These are phyloP conservation scores for Anomalospiza imberbis DNA, from an alignment of 2,797 vertebrate genomes.

Conservation along the genomic window DNA sequence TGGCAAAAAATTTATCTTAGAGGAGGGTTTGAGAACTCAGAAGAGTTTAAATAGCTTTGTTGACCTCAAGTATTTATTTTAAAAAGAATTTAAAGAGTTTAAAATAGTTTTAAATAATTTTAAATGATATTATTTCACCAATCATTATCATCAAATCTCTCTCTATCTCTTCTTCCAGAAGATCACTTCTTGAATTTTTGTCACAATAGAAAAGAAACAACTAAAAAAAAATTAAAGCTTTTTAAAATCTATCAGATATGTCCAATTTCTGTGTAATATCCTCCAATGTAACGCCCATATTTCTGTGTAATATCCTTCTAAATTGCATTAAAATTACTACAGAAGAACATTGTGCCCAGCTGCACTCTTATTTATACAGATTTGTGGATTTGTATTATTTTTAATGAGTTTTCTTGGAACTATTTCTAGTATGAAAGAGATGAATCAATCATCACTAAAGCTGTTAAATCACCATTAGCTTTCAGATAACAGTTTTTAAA, in stretches of 20 bases:
- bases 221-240: rapidly evolving
- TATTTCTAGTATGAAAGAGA: neutral
- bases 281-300: neutral
- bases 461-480: neutral
- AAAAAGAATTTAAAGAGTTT: neutral
- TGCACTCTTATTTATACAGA: neutral
- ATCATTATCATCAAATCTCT: neutral
- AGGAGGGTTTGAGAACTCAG: neutral
- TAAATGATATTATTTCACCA: neutral
- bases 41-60: neutral
- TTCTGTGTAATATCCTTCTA: neutral
- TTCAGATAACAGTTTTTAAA: neutral
- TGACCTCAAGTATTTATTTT: neutral
- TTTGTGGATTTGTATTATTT: neutral
- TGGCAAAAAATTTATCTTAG: neutral
- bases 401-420: neutral
- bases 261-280: neutral
- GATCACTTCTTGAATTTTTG: neutral
- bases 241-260: neutral
- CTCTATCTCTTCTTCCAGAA: neutral
- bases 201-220: neutral
- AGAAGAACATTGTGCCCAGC: neutral
- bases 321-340: neutral
- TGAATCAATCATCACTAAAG: neutral
- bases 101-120: neutral